Evolutionary conservation across 2,113 vertebrate genomes (phyloP), one percentile per base, ranked within the genome.

Genomic region (Grus americana): DNA sequence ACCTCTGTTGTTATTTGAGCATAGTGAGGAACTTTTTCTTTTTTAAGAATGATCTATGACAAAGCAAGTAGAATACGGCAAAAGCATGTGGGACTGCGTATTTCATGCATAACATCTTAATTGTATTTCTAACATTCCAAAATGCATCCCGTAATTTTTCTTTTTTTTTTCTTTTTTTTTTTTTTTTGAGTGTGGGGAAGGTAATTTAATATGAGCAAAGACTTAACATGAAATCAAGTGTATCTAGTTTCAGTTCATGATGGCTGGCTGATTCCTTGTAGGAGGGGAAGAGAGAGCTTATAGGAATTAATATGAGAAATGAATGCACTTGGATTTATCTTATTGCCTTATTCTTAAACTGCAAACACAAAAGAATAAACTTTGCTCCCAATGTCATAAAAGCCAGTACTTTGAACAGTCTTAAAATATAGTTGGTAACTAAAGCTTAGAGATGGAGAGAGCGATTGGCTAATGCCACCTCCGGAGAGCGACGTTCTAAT

Each of bases 1-100:
- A 88, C 74, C 74, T 87, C 63, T 50, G 85, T 65, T 94, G 72
- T 70, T 94, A 12, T 55, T 87, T 52, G 81, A 92, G 90, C 81
- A 91, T 74, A 58, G 46, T 11, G n/a, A 59, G 58, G n/a, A 89
- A 50, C 73, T 52, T 61, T 47, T 55, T 88, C 62, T 47, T 59
- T 86, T 66, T 63, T 17, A 74, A 72, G 73, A 55, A 85, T 50
- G 32, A 87, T 81, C n/a, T 42, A 2, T 36, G 49, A 29, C 74
- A 75, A 63, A 74, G 65, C 49, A 68, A 79, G 44, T 81, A 50
- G 63, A 85, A 18, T n/a, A 6, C 4, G 5, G 50, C 74, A 63
- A 8, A 80, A 61, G 44, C 23, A 9, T 21, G 27, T 59, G 30
- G 49, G 70, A 18, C 44, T 44, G 47, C 27, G 0, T 50, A n/a